phyloP scores from a whole-genome alignment of 53 echinoderm and acorn worm species.

The Zoroaster sp. region DNA sequence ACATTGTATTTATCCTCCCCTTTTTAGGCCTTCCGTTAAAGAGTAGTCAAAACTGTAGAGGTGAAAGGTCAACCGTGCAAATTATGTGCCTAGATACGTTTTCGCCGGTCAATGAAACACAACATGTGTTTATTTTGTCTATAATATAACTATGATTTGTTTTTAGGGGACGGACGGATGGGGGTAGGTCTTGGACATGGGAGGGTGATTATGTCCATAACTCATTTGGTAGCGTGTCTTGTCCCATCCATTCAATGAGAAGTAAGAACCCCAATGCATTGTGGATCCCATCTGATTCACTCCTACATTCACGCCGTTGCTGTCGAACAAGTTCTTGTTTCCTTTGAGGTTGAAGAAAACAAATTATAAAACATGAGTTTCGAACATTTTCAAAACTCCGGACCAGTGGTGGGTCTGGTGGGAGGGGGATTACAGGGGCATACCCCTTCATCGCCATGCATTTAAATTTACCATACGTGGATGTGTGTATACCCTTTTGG shows the following conservation, averaged over 20 bases:
- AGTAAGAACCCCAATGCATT: slow-evolving; percentile 93
- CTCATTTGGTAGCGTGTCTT: slow-evolving; percentile 60
- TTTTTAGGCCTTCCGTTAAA: too few relatives aligned
- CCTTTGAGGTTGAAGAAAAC: slow-evolving; percentile 28
- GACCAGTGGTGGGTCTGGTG: background rate
- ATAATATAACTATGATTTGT: too few relatives aligned
- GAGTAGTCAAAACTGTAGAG: too few relatives aligned
- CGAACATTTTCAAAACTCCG: background rate
- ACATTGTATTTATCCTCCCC: too few relatives aligned
- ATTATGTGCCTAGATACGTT: too few relatives aligned
- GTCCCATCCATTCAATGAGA: slow-evolving; percentile 66
- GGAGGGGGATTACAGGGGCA: too few relatives aligned
- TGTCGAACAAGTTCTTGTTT: slow-evolving; percentile 59
- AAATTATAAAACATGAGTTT: background rate
- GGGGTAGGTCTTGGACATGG: too few relatives aligned
- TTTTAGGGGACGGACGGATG: background rate
- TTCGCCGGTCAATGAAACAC: too few relatives aligned
- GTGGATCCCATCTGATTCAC: slow-evolving; percentile 85
- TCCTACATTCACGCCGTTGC: slow-evolving; percentile 62
- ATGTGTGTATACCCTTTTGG: background rate
- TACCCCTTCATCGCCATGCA: too few relatives aligned
- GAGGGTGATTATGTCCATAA: background rate
- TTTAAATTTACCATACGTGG: background rate
- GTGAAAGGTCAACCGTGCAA: too few relatives aligned
- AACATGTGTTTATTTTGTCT: too few relatives aligned